A percentile compares a stretch with the other conserved stretches of the same genome.
Evolutionary conservation across 2,113 vertebrate genomes (phyloP).

Genomic region (Diadophis punctatus): DNA sequence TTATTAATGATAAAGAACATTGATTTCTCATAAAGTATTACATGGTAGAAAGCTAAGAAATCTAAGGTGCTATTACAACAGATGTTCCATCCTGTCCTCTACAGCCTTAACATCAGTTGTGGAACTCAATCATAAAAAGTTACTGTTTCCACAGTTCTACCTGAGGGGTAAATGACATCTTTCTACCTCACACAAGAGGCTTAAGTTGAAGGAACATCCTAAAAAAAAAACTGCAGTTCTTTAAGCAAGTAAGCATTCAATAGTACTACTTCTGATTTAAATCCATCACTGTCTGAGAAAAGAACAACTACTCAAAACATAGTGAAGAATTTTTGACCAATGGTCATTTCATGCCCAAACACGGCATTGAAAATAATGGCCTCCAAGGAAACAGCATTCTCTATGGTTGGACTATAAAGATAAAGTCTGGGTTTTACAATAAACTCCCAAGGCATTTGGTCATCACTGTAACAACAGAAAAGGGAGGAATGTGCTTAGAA

Average conservation of each 20-base stretch:
- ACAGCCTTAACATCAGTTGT: rapidly evolving
- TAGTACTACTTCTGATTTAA: background rate
- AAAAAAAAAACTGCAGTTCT: background rate
- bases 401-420: background rate
- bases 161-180: rapidly evolving
- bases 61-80: background rate
- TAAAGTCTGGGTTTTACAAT: background rate
- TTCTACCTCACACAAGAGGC: constrained; percentile 52
- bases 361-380: background rate
- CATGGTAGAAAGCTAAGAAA: background rate
- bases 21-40: constrained; percentile 36
- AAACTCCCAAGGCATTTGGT: background rate
- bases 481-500: rapidly evolving
- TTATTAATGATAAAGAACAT: constrained; percentile 18
- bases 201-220: background rate
- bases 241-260: background rate
- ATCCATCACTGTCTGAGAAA: background rate
- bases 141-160: background rate
- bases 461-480: rapidly evolving
- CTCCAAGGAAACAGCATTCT: background rate
- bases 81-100: background rate
- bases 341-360: background rate
- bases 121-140: background rate
- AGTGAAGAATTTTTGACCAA: constrained; percentile 6
- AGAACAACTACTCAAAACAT: background rate